These are phyloP conservation scores for Byasa hedistus DNA, from an alignment of 2,888 invertebrate genomes.

Conservation along the genomic window DNA sequence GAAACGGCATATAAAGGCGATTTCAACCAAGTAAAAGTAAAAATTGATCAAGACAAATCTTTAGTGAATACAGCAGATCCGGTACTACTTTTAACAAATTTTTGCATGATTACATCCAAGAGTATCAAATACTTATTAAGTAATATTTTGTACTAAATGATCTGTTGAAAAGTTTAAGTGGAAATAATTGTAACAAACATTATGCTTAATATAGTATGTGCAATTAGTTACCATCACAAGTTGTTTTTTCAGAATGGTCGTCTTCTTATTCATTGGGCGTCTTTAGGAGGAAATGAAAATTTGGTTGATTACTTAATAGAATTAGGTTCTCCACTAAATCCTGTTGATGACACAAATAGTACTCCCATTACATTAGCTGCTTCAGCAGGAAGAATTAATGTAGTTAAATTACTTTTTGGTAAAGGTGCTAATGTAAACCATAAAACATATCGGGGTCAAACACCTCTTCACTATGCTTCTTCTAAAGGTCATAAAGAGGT, in stretches of 20 bases:
- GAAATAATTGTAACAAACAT: no score
- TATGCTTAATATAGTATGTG: no score
- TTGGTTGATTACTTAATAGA: slow-evolving; percentile 85
- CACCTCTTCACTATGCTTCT: slow-evolving; percentile 90
- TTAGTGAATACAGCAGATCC: slow-evolving; percentile 54
- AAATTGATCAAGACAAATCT: slow-evolving; percentile 76
- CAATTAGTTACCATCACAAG: background rate
- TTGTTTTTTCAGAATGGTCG: slow-evolving; percentile 81
- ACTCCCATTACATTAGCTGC: slow-evolving; percentile 90
- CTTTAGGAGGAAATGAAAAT: slow-evolving; percentile 87
- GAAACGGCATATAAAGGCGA: slow-evolving; percentile 88
- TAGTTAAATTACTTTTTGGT: slow-evolving; percentile 83
- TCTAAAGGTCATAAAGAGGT: slow-evolving; percentile 90
- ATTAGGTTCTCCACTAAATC: slow-evolving; percentile 83
- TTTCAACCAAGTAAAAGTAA: slow-evolving; percentile 82
- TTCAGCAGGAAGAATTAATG: slow-evolving; percentile 86
- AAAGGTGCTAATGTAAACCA: slow-evolving; percentile 87
- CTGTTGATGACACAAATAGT: slow-evolving; percentile 86
- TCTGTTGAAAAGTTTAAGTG: no score
- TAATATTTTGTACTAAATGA: no score
- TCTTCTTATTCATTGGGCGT: slow-evolving; percentile 89
- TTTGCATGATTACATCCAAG: background rate
- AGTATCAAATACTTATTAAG: no score
- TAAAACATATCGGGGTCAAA: slow-evolving; percentile 86
- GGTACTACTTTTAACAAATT: slow-evolving; percentile 39